These are phyloP conservation scores for Oreochromis spilurus DNA, from an alignment of 2,113 vertebrate species.

Conservation along the genomic window DNA sequence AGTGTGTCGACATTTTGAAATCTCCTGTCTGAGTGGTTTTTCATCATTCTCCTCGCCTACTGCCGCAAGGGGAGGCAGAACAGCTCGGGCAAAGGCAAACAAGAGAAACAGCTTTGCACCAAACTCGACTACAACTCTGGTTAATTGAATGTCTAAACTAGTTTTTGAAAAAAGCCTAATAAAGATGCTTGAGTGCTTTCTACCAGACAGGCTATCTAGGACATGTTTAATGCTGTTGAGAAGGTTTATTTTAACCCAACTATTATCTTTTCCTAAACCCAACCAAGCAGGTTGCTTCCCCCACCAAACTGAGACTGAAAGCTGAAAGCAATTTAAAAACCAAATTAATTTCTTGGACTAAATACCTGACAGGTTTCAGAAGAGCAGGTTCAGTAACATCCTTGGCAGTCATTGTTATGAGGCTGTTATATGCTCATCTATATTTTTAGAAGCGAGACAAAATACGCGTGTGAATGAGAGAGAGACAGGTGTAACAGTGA, in stretches of 20 bases:
- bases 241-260: not conserved
- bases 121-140: not conserved
- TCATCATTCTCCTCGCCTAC: slow-evolving; percentile 39
- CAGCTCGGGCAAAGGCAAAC: not conserved
- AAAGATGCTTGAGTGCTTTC: not conserved
- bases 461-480: accelerated
- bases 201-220: not conserved
- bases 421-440: not conserved
- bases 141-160: not conserved
- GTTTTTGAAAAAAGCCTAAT: not conserved
- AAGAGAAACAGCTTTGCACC: not conserved
- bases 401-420: not conserved
- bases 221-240: not conserved
- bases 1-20: slow-evolving; percentile 56
- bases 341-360: not conserved
- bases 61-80: slow-evolving; percentile 22
- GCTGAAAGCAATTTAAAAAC: not conserved
- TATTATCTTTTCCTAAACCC: not conserved
- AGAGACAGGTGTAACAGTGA: not conserved
- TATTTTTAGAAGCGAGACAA: not conserved
- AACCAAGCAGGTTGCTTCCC: not conserved
- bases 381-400: not conserved
- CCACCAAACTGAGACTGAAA: not conserved
- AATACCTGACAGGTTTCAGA: not conserved
- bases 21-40: slow-evolving; percentile 62